These are phyloP conservation scores for Sebastes minor DNA, from an alignment of 2,797 vertebrate genomes.

Conservation along the genomic window DNA sequence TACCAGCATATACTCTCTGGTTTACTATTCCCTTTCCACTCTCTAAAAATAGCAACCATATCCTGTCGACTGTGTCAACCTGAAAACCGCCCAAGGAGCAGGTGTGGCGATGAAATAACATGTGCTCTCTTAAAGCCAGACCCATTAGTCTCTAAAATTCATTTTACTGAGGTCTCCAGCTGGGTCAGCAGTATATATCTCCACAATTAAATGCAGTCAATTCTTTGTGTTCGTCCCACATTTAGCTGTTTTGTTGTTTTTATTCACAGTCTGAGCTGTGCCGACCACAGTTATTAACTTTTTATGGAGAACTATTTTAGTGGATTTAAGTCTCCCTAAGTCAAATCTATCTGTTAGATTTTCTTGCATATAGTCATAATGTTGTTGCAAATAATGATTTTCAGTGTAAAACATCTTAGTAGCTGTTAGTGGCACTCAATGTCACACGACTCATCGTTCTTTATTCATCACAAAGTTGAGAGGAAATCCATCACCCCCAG, in stretches of 20 bases:
- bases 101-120: conserved; percentile 74
- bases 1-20: conserved; percentile 5
- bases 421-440: background rate
- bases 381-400: background rate
- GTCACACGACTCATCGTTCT: background rate
- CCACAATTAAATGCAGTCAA: background rate
- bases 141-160: background rate
- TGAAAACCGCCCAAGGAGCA: conserved; percentile 56
- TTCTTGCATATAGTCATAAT: background rate
- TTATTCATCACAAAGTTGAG: background rate
- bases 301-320: background rate
- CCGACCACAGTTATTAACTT: background rate
- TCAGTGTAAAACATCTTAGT: background rate
- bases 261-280: background rate
- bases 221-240: background rate
- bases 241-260: background rate
- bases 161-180: background rate
- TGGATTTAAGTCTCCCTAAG: background rate
- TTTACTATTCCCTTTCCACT: conserved; percentile 31
- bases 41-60: conserved; percentile 64
- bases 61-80: conserved; percentile 50
- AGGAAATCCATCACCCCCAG: background rate
- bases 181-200: background rate
- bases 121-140: conserved; percentile 13
- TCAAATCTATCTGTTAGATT: background rate